Base-by-base conservation (phyloP, 2,888 invertebrate species). In the Drosophila dives region DNA sequence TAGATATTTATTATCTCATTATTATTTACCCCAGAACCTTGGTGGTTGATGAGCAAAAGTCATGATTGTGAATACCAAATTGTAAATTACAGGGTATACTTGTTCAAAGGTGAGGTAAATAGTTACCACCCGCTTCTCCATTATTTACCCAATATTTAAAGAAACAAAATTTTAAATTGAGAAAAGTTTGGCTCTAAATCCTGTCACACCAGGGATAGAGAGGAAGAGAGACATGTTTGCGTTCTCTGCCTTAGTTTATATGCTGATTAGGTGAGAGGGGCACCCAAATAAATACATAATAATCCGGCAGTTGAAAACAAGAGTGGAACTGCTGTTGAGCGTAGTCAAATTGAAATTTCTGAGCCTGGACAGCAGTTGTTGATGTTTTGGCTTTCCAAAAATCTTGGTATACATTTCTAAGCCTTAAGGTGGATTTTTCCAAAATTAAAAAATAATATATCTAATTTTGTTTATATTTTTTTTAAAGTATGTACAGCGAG, bases 311-410 rank as follows among this genome's bases (percentile, higher is more conserved):
- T 20, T 23, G 8, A 23, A 50, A 49, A 61, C 36, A 15, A 42
- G 42, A 40, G n/a, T n/a, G 34, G 17, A 50, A 34, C 40, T 54
- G 29, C 34, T 50, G 55, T 55, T 77, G 64, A 50, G 40, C 59
- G 56, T 72, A 76, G 63, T 87, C 67, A 80, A 78, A 83, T 73
- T 75, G 75, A 66, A 74, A 80, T 74, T 66, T 78, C 74, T 73
- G 65, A 49, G 63, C 36, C 55, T 20, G 40, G 29, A 29, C 40
- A n/a, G 40, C 48, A 45, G 59, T 17, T 23, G 49, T 49, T n/a
- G 48, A 17, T 26, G 55, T 60, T 72, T 72, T 26, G 17, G 17
- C 8, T 38, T 17, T 38, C 8, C 17, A 38, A 38, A 38, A 38
- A 17, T 7, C 36, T 3, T 2, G 15, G 15, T 2, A 6, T 36